A percentile compares a stretch with the other conserved stretches of the same genome.
Evolutionary conservation across 2,113 vertebrate genomes (phyloP).

Genomic region (Onychostoma macrolepis): DNA sequence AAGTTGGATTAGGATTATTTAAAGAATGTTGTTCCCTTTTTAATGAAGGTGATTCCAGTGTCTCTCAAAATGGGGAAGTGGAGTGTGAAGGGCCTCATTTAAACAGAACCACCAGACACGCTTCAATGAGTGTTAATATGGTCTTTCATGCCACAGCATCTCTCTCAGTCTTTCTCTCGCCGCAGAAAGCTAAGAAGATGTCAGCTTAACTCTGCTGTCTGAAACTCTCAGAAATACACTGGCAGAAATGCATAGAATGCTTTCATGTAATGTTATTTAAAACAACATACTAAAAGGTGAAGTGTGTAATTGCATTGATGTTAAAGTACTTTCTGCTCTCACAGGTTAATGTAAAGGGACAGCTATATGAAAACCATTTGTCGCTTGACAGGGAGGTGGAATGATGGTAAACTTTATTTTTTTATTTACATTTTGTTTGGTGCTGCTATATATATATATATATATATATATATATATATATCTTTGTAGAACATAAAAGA

Average conservation of each 20-base stretch:
- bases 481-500: no score
- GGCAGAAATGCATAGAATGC: neutral
- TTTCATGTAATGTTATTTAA: neutral
- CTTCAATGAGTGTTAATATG: conserved; percentile 42
- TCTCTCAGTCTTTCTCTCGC: neutral
- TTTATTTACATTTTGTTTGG: no score
- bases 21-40: conserved; percentile 37
- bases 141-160: conserved; percentile 15
- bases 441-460: no score
- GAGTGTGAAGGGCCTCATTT: conserved; percentile 50
- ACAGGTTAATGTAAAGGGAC: neutral
- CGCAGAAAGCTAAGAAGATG: conserved; percentile 29
- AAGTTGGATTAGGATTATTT: conserved; percentile 50
- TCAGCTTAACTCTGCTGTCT: neutral
- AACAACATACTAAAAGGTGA: neutral
- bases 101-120: conserved; percentile 43
- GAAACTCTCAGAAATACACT: neutral
- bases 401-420: no score
- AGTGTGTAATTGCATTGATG: neutral
- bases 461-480: no score
- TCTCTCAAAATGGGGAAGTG: conserved; percentile 42
- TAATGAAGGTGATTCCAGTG: conserved; percentile 53
- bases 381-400: no score
- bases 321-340: conserved; percentile 5
- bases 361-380: neutral